A percentile compares a stretch with the other conserved stretches of the same genome.
Evolutionary conservation across 2,797 vertebrate species (phyloP).

Genomic region (Corythornis leucogaster): DNA sequence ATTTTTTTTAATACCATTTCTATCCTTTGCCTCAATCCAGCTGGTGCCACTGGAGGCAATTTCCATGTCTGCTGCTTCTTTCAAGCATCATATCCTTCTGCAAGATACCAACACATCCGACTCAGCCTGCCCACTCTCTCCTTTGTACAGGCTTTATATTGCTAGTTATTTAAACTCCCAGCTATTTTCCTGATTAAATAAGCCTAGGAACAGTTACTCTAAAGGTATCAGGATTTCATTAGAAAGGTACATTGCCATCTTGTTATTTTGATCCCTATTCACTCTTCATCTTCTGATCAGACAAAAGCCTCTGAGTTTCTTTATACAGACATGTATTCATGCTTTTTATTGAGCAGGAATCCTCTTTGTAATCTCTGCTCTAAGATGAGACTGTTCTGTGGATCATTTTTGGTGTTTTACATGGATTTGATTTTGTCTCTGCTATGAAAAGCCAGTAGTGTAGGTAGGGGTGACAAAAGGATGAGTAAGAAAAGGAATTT

Average conservation of each 20-base stretch:
- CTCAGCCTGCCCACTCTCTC: slow-evolving; percentile 24
- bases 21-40: slow-evolving; percentile 9
- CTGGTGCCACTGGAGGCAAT: slow-evolving; percentile 9
- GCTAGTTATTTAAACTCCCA: slow-evolving; percentile 55
- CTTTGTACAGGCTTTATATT: slow-evolving; percentile 43
- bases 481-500: not conserved
- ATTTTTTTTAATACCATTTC: not conserved
- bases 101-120: not conserved
- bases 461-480: not conserved
- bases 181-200: slow-evolving; percentile 55
- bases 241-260: not conserved
- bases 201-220: not conserved
- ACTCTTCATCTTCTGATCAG: slow-evolving; percentile 11
- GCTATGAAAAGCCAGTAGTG: not conserved
- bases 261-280: slow-evolving; percentile 48
- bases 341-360: slow-evolving; percentile 28
- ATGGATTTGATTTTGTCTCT: not conserved
- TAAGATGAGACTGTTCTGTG: not conserved
- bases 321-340: not conserved
- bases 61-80: slow-evolving; percentile 35
- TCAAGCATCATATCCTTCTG: slow-evolving; percentile 25
- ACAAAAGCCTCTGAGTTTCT: slow-evolving; percentile 12
- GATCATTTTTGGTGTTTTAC: not conserved
- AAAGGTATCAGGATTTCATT: slow-evolving; percentile 19
- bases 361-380: not conserved